phyloP scores from a whole-genome alignment of 2,888 invertebrate species.

The Agonopterix subpropinquella region DNA sequence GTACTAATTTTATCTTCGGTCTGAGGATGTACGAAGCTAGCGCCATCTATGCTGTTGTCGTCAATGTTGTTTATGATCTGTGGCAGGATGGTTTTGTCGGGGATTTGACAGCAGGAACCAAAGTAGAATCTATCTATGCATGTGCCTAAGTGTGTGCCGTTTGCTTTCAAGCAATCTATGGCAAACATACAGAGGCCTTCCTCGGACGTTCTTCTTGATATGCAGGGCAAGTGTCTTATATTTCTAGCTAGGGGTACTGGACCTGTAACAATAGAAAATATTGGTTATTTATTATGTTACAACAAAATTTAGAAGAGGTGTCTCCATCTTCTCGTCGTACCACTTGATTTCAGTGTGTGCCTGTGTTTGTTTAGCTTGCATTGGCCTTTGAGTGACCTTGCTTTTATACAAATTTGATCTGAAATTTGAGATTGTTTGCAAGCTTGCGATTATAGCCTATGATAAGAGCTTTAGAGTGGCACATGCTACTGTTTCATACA shows the following conservation, averaged over 20 bases:
- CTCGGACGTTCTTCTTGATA: conserved; percentile 85
- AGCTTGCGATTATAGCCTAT: too few relatives aligned
- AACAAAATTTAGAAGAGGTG: too few relatives aligned
- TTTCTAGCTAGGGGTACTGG: conserved; percentile 88
- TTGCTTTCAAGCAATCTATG: conserved; percentile 92
- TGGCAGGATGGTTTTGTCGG: conserved; percentile 66
- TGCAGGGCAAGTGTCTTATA: conserved; percentile 92
- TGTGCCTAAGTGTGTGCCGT: conserved; percentile 93
- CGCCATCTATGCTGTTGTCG: conserved; percentile 73
- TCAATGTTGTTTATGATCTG: conserved; percentile 79
- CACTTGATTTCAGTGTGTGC: too few relatives aligned
- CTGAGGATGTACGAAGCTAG: conserved; percentile 62
- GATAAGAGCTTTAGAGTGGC: too few relatives aligned
- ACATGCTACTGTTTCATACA: too few relatives aligned
- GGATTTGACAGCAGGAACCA: conserved; percentile 92
- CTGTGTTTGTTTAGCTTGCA: too few relatives aligned
- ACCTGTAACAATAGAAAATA: conserved; percentile 53
- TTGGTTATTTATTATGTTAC: conserved; percentile 5
- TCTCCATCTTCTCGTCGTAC: too few relatives aligned
- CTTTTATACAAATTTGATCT: too few relatives aligned
- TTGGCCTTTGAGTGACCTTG: too few relatives aligned
- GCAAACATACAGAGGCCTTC: conserved; percentile 96
- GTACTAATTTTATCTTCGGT: conserved; percentile 45
- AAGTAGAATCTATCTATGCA: conserved; percentile 96
- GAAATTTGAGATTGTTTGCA: too few relatives aligned